A percentile compares a stretch with the other conserved stretches of the same genome.
Conservation (phyloP, 2,888 invertebrate genomes). For the Acrocyrtus sp. region DNA sequence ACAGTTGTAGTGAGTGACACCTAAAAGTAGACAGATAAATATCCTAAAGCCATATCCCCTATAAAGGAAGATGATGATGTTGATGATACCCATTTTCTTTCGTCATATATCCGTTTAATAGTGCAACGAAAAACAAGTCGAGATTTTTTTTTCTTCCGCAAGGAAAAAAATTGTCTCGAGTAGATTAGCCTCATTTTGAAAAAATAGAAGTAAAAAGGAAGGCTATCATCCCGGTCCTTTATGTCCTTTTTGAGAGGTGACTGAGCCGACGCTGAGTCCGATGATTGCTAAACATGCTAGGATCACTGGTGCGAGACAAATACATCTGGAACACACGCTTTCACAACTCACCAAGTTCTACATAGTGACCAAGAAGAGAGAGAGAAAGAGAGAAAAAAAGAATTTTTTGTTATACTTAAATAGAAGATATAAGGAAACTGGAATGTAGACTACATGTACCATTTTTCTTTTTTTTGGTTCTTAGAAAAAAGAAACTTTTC, state of each 20-base stretch:
- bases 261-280: conserved; percentile 57
- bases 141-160: no score
- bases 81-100: no score
- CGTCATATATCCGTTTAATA: no score
- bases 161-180: no score
- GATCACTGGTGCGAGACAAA: conserved; percentile 62
- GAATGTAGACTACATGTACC: background rate
- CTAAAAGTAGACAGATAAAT: no score
- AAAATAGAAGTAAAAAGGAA: background rate
- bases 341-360: conserved; percentile 63
- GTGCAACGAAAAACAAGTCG: no score
- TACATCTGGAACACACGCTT: conserved; percentile 61
- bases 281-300: conserved; percentile 61
- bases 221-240: conserved; percentile 29
- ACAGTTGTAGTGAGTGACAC: no score
- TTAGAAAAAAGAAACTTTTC: conserved; percentile 4
- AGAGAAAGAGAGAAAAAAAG: conserved; percentile 17
- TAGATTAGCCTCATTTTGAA: no score
- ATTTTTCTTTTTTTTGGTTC: background rate
- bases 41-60: no score
- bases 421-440: background rate
- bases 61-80: no score
- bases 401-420: conserved; percentile 4
- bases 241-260: conserved; percentile 34
- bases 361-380: conserved; percentile 6